phyloP scores from a whole-genome alignment of 2,113 vertebrate genomes.

The Alaudala cheleensis region DNA sequence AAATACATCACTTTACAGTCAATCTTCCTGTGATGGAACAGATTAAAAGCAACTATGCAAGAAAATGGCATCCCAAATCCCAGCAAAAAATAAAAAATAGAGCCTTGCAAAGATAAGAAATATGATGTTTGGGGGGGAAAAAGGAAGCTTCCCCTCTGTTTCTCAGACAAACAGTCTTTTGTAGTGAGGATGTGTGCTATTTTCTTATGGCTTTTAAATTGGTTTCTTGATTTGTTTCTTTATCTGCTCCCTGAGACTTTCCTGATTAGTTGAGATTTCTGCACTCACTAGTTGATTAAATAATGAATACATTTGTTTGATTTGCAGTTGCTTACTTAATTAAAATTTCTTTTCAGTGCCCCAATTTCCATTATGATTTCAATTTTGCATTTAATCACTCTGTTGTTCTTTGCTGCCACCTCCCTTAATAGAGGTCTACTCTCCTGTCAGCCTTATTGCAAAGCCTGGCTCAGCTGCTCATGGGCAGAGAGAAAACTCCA shows the following conservation, averaged over 20 bases:
- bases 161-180: slow-evolving; percentile 47
- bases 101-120: not conserved
- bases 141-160: slow-evolving; percentile 6
- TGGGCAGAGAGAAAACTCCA: not conserved
- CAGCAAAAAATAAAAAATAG: not conserved
- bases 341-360: slow-evolving; percentile 73
- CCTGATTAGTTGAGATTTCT: slow-evolving; percentile 75
- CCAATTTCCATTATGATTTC: slow-evolving; percentile 76
- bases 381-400: slow-evolving; percentile 75
- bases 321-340: slow-evolving; percentile 76
- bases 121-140: not conserved
- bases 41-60: not conserved
- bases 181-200: not conserved
- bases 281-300: slow-evolving; percentile 71
- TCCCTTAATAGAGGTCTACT: slow-evolving; percentile 73
- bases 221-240: slow-evolving; percentile 73
- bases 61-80: not conserved
- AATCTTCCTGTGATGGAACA: not conserved
- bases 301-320: slow-evolving; percentile 78
- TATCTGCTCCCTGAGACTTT: slow-evolving; percentile 65
- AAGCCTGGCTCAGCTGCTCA: slow-evolving; percentile 25
- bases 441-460: slow-evolving; percentile 47
- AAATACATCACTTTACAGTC: not conserved
- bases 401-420: slow-evolving; percentile 72
- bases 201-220: slow-evolving; percentile 66